Evolutionary conservation across 2,113 vertebrate genomes (phyloP).

Genomic region (Eleginops maclovinus): DNA sequence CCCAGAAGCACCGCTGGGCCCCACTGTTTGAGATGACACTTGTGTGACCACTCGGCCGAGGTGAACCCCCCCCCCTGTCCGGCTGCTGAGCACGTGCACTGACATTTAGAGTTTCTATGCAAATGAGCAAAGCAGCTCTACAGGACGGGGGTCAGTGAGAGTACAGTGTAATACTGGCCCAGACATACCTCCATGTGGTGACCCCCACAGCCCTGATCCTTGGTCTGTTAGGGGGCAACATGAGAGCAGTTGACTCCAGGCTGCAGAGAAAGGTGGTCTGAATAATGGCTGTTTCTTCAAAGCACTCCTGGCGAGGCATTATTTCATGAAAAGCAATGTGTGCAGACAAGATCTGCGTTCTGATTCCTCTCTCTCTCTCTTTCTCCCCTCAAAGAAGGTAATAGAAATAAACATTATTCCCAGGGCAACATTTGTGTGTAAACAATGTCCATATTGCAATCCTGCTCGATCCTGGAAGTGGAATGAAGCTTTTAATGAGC

Average conservation of each 20-base stretch:
- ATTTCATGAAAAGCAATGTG: constrained; percentile 80
- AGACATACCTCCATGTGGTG: constrained; percentile 25
- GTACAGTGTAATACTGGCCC: constrained; percentile 5
- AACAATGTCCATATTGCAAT: constrained; percentile 82
- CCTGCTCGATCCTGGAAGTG: constrained; percentile 76
- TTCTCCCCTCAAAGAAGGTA: constrained; percentile 53
- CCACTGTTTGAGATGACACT: constrained; percentile 69
- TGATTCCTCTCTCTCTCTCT: constrained; percentile 1
- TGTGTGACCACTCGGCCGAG: constrained; percentile 61
- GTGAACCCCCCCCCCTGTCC: constrained; percentile 33
- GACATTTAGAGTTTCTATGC: constrained; percentile 54
- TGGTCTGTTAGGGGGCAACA: constrained; percentile 28
- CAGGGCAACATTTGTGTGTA: constrained; percentile 80
- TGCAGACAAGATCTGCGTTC: constrained; percentile 56
- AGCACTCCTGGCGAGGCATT: constrained; percentile 76
- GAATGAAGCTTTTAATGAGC: constrained; percentile 85
- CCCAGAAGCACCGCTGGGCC: constrained; percentile 51
- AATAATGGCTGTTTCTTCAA: constrained; percentile 69
- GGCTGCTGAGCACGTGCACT: constrained; percentile 10
- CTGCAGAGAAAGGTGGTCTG: constrained; percentile 34
- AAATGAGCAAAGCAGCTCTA: constrained; percentile 30
- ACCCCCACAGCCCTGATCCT: background rate
- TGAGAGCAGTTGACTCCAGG: constrained; percentile 39
- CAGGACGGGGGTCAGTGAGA: constrained; percentile 22
- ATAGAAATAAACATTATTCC: constrained; percentile 82